Base-by-base conservation (phyloP, 1,140 invertebrate species). In the Oedothorax gibbosus region DNA sequence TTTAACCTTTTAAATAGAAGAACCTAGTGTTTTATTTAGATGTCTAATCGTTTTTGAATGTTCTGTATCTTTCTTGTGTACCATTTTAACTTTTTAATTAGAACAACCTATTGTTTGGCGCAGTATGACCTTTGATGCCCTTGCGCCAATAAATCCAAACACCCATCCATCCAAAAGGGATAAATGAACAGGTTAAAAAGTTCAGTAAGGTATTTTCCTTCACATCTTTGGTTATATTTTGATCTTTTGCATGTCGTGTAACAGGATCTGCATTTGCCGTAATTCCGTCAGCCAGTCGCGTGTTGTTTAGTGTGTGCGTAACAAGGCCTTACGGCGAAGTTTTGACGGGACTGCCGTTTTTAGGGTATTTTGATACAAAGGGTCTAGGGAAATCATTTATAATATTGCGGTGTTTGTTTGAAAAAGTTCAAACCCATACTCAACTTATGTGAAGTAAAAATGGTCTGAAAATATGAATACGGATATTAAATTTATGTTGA, bases 381-480 rank as follows among this genome's bases (percentile, higher is more conserved):
- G 72, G 72, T 75, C 72, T 75, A 21, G 72, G 72, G 72, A 75
- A 56, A 57, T 75, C 72, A 57, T 75, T 20, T 75, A 57, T 21
- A 56, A 75, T 21, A n/a, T 53, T 54, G 51, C 69, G 53, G 72
- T 57, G 54, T 35, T 35, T 35, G 35, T 35, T 35, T 35, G 35
- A 35, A 35, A 35, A 35, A 35, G 35, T 35, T 35, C 35, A 35
- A 35, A 35, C 35, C 35, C 35, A 35, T 35, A 35, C 5, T 35
- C 35, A 35, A 35, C 35, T 35, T 1, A 35, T 35, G 5, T 35
- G 35, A 35, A 35, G 35, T n/a, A 35, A 1, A 35, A 35, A 35
- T 35, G 35, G 35, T n/a, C n/a, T n/a, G n/a, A n/a, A n/a, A n/a
- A n/a, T n/a, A n/a, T n/a, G n/a, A n/a, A n/a, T n/a, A n/a, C n/a